A percentile compares a stretch with the other conserved stretches of the same genome.
Conservation (phyloP, 2,797 vertebrate genomes). For the Meriones psammophilus region DNA sequence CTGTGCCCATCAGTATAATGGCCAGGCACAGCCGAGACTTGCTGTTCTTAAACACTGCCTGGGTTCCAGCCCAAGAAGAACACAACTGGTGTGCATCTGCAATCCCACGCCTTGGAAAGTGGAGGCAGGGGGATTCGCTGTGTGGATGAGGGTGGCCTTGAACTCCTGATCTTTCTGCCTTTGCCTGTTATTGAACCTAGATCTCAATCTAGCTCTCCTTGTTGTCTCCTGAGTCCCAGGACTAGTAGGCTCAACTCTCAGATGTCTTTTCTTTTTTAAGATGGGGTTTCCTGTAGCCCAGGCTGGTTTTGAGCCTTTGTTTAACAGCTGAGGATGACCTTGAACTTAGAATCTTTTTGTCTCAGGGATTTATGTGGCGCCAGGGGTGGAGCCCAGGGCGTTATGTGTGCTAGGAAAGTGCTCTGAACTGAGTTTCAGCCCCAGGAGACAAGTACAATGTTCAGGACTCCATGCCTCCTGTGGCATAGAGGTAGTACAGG, state of each 20-base stretch:
- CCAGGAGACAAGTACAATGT: neutral
- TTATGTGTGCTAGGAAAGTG: neutral
- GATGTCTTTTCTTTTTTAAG: neutral
- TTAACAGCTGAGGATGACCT: no score
- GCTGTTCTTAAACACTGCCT: neutral
- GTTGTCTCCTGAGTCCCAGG: neutral
- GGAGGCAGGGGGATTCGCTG: no score
- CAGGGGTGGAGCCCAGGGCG: neutral
- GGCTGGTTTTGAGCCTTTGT: neutral
- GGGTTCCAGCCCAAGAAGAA: no score
- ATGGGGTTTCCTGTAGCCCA: neutral
- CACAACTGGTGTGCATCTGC: neutral
- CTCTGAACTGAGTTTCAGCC: neutral
- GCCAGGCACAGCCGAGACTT: neutral
- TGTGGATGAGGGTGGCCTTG: neutral
- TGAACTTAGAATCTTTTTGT: neutral
- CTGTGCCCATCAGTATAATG: neutral
- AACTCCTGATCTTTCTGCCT: neutral
- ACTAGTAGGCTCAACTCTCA: neutral
- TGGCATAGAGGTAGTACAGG: neutral
- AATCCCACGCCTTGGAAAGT: neutral
- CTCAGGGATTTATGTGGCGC: neutral
- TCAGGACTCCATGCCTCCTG: neutral
- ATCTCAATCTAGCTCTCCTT: neutral
- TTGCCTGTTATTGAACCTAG: neutral